Conservation (phyloP, 2,797 vertebrate species). For the Labroides dimidiatus region DNA sequence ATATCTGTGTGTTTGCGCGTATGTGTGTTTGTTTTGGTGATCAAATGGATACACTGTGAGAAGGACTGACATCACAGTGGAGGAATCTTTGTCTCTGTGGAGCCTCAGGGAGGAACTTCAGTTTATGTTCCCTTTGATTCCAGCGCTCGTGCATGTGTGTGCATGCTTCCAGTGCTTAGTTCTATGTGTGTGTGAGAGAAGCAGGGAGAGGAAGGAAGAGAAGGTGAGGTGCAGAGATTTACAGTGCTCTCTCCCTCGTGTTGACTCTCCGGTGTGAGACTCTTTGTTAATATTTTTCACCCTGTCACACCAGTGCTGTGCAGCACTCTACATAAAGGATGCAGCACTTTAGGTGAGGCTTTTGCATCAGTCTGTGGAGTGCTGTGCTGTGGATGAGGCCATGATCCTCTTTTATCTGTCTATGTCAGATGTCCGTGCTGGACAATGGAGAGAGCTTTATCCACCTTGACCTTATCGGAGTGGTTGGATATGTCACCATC, state of each 20-base stretch:
- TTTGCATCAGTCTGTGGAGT: conserved; percentile 8
- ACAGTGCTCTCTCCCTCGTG: not conserved
- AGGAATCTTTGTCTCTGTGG: conserved; percentile 54
- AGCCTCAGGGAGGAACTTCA: conserved; percentile 36
- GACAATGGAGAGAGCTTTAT: conserved; percentile 6
- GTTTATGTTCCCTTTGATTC: conserved; percentile 52
- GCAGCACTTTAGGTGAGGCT: not conserved
- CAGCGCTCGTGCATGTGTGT: conserved; percentile 38
- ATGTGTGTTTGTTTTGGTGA: conserved; percentile 10
- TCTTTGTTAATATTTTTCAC: conserved; percentile 18
- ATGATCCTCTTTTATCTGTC: conserved; percentile 2
- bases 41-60: conserved; percentile 25
- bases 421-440: conserved; percentile 28
- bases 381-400: conserved; percentile 11
- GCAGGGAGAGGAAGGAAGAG: not conserved
- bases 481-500: conserved; percentile 19
- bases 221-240: not conserved
- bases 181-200: not conserved
- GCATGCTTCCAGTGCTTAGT: conserved; percentile 20
- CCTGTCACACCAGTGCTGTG: not conserved
- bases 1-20: conserved; percentile 10
- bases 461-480: conserved; percentile 27
- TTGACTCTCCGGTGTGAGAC: conserved; percentile 9
- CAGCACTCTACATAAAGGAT: conserved; percentile 9
- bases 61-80: conserved; percentile 61